phyloP scores from a whole-genome alignment of 2,113 vertebrate species.

The Pogonocichla stellata region DNA sequence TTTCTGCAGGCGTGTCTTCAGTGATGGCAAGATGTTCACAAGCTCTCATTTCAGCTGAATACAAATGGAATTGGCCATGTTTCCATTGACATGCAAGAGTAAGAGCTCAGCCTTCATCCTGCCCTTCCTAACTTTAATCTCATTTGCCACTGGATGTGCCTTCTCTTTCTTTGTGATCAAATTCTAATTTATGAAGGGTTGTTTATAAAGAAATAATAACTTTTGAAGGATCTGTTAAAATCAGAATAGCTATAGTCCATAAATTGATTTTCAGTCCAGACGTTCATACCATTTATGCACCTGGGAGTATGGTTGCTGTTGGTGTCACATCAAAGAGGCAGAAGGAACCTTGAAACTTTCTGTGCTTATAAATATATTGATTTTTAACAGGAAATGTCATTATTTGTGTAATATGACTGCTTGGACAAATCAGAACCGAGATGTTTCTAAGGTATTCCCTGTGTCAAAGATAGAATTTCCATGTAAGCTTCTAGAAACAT shows the following conservation, averaged over 20 bases:
- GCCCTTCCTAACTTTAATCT: background rate
- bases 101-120: background rate
- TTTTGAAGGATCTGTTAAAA: background rate
- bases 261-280: background rate
- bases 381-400: background rate
- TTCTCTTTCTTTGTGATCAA: background rate
- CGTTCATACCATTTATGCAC: background rate
- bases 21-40: background rate
- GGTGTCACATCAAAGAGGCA: background rate
- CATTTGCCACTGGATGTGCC: background rate
- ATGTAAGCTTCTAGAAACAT: background rate
- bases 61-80: background rate
- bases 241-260: background rate
- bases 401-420: background rate
- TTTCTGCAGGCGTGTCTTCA: background rate
- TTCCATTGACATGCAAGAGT: background rate
- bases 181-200: background rate
- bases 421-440: background rate
- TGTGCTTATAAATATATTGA: background rate
- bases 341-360: background rate
- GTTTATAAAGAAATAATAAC: background rate
- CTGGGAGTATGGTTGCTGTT: background rate
- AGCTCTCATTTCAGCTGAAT: background rate
- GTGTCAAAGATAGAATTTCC: background rate
- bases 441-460: background rate